Evolutionary conservation across 2,797 vertebrate genomes (phyloP).

Genomic region (Tragopan temminckii): DNA sequence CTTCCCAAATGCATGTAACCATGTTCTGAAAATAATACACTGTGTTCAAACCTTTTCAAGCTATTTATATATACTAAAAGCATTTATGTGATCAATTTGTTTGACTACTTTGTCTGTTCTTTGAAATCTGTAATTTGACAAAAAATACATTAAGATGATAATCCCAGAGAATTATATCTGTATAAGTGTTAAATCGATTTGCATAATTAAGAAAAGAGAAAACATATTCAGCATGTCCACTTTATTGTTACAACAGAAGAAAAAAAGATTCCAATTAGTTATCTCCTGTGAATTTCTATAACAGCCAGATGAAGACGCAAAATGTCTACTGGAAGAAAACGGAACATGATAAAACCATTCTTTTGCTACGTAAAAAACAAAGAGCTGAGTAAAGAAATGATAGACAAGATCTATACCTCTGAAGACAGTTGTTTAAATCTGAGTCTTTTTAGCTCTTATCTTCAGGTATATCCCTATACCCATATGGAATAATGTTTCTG

Average conservation of each 20-base stretch:
- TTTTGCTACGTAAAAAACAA: background rate
- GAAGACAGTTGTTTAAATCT: background rate
- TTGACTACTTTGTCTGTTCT: rapidly evolving
- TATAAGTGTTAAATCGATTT: background rate
- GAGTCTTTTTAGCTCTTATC: background rate
- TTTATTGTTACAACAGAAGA: background rate
- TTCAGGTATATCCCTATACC: background rate
- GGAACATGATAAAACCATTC: background rate
- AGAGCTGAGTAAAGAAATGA: background rate
- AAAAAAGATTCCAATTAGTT: background rate
- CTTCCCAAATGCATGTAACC: too few relatives aligned
- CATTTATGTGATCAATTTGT: background rate
- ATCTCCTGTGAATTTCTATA: background rate
- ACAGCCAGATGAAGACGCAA: background rate
- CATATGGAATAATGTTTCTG: background rate
- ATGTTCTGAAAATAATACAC: background rate
- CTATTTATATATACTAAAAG: background rate
- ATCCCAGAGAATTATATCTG: background rate
- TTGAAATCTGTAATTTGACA: background rate
- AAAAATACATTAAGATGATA: background rate
- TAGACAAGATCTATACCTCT: background rate
- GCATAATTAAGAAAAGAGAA: background rate
- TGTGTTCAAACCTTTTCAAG: background rate
- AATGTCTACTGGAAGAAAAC: background rate
- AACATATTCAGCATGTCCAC: background rate